phyloP scores from a whole-genome alignment of 2,113 vertebrate genomes.

The Panthera tigris region DNA sequence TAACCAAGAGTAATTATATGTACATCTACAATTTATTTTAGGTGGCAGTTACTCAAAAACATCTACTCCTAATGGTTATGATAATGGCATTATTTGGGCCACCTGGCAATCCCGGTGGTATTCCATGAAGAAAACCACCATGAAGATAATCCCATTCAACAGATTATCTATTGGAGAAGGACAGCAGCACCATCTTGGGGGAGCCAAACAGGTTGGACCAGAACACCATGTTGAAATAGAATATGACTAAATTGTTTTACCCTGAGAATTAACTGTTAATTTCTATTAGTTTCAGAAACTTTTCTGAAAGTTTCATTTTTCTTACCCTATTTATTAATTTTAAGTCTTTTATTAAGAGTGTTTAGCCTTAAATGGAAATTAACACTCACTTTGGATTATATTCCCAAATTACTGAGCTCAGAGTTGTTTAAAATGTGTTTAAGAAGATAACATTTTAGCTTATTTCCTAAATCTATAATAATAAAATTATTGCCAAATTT shows the following conservation, averaged over 20 bases:
- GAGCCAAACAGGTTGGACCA: slow-evolving; percentile 84
- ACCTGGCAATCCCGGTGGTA: slow-evolving; percentile 96
- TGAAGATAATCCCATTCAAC: slow-evolving; percentile 96
- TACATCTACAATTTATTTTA: slow-evolving; percentile 74
- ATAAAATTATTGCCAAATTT: slow-evolving; percentile 5
- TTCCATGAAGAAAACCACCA: slow-evolving; percentile 94
- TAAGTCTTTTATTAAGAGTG: neutral
- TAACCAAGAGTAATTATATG: neutral
- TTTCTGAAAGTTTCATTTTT: neutral
- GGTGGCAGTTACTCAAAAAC: slow-evolving; percentile 91
- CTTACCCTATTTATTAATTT: slow-evolving; percentile 35
- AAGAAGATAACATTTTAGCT: neutral
- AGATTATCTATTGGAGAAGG: slow-evolving; percentile 84
- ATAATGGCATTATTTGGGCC: slow-evolving; percentile 96
- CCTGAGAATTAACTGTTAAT: neutral
- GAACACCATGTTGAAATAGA: slow-evolving; percentile 55
- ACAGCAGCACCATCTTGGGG: slow-evolving; percentile 83
- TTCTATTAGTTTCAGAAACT: neutral
- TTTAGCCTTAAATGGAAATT: slow-evolving; percentile 17
- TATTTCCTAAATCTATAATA: neutral
- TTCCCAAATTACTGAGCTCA: neutral
- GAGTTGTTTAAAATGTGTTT: slow-evolving; percentile 43
- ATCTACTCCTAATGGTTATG: slow-evolving; percentile 85
- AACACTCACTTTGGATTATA: neutral
- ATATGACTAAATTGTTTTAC: neutral